Evolutionary conservation across 2,888 invertebrate genomes (phyloP).

Genomic region (Drosophila mercatorum): DNA sequence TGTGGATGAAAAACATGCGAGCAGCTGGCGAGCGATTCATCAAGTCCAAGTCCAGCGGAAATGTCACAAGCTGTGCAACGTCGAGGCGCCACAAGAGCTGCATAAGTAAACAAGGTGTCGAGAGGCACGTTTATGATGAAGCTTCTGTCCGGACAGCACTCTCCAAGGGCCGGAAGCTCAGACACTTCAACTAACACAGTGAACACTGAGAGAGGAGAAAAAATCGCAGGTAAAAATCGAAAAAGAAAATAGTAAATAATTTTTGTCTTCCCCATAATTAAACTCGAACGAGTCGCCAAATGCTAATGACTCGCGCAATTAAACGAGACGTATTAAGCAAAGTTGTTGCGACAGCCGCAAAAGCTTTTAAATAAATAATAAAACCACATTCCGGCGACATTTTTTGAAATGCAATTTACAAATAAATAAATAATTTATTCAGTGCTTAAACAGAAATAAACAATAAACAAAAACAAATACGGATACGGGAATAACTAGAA

Average conservation of each 20-base stretch:
- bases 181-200: constrained; percentile 45
- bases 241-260: neutral
- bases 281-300: constrained; percentile 26
- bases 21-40: constrained; percentile 15
- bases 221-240: neutral
- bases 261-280: constrained; percentile 20
- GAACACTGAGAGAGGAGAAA: neutral
- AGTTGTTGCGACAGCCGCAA: constrained; percentile 9
- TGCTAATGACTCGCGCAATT: constrained; percentile 62
- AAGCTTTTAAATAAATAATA: constrained; percentile 21
- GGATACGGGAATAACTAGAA: constrained; percentile 29
- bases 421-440: constrained; percentile 79
- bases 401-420: constrained; percentile 49
- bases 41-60: constrained; percentile 20
- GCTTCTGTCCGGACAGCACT: constrained; percentile 27
- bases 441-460: constrained; percentile 56
- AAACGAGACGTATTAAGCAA: constrained; percentile 23
- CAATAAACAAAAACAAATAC: constrained; percentile 40
- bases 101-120: constrained; percentile 34
- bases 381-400: constrained; percentile 40
- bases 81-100: constrained; percentile 24
- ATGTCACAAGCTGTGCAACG: constrained; percentile 23
- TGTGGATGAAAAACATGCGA: constrained; percentile 12
- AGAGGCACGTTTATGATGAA: constrained; percentile 36
- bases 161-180: constrained; percentile 36